These are phyloP conservation scores for Pandemis corylana DNA, from an alignment of 2,888 invertebrate genomes.

Conservation along the genomic window DNA sequence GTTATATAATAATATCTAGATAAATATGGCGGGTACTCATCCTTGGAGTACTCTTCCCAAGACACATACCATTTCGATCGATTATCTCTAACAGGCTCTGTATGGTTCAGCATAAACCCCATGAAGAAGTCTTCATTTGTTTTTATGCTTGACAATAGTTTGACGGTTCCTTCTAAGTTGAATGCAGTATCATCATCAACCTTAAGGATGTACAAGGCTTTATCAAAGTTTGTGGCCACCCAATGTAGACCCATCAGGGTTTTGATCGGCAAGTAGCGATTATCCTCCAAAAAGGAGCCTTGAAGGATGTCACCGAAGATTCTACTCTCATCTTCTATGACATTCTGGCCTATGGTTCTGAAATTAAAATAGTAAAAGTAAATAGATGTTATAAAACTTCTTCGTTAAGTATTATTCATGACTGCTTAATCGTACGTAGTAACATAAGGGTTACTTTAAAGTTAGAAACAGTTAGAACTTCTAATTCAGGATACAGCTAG, in stretches of 20 bases:
- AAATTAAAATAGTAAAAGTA: slow-evolving; percentile 45
- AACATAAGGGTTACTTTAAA: too few species aligned
- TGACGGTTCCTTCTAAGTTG: slow-evolving; percentile 84
- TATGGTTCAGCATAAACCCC: slow-evolving; percentile 88
- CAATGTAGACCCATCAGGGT: slow-evolving; percentile 93
- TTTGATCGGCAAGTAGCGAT: slow-evolving; percentile 91
- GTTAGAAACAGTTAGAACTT: too few species aligned
- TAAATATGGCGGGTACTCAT: slow-evolving; percentile 89
- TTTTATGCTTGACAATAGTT: slow-evolving; percentile 53
- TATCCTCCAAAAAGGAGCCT: slow-evolving; percentile 91
- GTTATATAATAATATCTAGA: slow-evolving; percentile 95
- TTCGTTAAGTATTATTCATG: too few species aligned
- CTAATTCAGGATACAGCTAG: too few species aligned
- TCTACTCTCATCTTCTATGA: slow-evolving; percentile 86
- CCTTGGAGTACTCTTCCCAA: slow-evolving; percentile 85
- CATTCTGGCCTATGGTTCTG: slow-evolving; percentile 80
- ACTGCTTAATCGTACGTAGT: too few species aligned
- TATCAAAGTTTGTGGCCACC: slow-evolving; percentile 86
- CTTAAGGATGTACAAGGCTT: slow-evolving; percentile 88
- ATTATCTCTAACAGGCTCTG: slow-evolving; percentile 86
- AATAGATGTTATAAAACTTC: too few species aligned
- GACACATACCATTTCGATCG: slow-evolving; percentile 93
- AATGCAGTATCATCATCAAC: slow-evolving; percentile 93
- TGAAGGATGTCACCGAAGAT: slow-evolving; percentile 89
- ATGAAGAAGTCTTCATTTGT: slow-evolving; percentile 70